Evolutionary conservation across 2,888 invertebrate genomes (phyloP).

Genomic region (Drosophila quinaria): DNA sequence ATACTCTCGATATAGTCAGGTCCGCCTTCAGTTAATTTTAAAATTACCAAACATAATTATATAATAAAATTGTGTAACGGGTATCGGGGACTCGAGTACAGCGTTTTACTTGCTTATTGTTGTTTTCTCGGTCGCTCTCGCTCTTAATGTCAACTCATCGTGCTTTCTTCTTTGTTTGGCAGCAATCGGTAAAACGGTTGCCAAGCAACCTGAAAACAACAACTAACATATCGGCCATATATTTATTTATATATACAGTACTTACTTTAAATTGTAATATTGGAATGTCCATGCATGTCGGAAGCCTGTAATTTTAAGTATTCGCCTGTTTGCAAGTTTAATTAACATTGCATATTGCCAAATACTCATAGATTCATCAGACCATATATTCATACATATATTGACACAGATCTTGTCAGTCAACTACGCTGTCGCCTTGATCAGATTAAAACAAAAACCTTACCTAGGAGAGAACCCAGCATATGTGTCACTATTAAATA

Average conservation of each 20-base stretch:
- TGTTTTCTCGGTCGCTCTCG: not conserved
- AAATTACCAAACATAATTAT: not conserved
- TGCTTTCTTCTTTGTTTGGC: constrained; percentile 24
- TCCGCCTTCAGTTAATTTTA: not conserved
- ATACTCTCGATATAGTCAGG: too few relatives aligned
- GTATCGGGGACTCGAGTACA: not conserved
- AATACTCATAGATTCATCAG: not conserved
- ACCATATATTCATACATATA: too few relatives aligned
- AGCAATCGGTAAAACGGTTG: constrained; percentile 15
- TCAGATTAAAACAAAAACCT: not conserved
- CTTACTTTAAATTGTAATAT: not conserved
- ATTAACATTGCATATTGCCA: not conserved
- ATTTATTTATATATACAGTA: not conserved
- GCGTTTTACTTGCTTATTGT: not conserved
- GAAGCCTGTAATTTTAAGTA: constrained; percentile 4
- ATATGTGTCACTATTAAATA: not conserved
- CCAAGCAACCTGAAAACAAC: constrained; percentile 12
- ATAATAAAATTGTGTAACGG: not conserved
- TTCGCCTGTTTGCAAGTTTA: not conserved
- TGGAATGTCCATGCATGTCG: not conserved
- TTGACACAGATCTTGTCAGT: constrained; percentile 3
- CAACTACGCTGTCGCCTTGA: not conserved
- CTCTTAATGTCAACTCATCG: constrained; percentile 40
- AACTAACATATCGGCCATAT: constrained; percentile 7
- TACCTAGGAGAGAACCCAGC: not conserved